Evolutionary conservation across 2,888 invertebrate genomes (phyloP).

Genomic region (Yponomeuta evonymella): DNA sequence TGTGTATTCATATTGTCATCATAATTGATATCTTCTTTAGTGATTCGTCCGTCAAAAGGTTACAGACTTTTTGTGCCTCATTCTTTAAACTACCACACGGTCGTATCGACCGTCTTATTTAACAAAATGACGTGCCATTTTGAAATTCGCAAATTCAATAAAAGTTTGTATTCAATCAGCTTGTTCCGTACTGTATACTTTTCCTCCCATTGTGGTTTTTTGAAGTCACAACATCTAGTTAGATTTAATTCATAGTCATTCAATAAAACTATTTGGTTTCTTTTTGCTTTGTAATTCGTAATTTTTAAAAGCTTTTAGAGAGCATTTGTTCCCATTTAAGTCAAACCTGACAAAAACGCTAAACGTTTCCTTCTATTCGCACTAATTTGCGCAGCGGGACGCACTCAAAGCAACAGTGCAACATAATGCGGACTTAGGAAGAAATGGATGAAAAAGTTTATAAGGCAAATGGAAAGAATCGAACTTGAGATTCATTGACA

Average conservation of each 20-base stretch:
- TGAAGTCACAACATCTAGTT: not conserved
- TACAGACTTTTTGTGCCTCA: not conserved
- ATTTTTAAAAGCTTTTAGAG: not conserved
- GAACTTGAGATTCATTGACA: slow-evolving; percentile 28
- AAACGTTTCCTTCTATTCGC: not conserved
- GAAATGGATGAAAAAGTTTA: not conserved
- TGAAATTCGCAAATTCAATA: not conserved
- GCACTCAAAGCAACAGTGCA: slow-evolving; percentile 26
- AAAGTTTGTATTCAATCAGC: not conserved
- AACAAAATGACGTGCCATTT: not conserved
- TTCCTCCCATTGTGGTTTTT: not conserved
- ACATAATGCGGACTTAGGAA: not conserved
- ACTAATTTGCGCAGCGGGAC: slow-evolving; percentile 27
- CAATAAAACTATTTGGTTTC: slow-evolving; percentile 20
- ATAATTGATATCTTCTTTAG: not conserved
- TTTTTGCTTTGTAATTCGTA: not conserved
- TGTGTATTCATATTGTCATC: not conserved
- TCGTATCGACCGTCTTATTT: not conserved
- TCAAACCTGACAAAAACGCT: not conserved
- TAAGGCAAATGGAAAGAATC: not conserved
- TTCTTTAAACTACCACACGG: not conserved
- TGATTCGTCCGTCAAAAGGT: not conserved
- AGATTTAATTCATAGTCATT: not conserved
- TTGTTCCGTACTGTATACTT: not conserved
- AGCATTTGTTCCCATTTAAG: not conserved